A percentile compares a stretch with the other conserved stretches of the same genome.
These are phyloP conservation scores for Telenomus remus DNA, from an alignment of 1,140 invertebrate genomes.

Conservation along the genomic window DNA sequence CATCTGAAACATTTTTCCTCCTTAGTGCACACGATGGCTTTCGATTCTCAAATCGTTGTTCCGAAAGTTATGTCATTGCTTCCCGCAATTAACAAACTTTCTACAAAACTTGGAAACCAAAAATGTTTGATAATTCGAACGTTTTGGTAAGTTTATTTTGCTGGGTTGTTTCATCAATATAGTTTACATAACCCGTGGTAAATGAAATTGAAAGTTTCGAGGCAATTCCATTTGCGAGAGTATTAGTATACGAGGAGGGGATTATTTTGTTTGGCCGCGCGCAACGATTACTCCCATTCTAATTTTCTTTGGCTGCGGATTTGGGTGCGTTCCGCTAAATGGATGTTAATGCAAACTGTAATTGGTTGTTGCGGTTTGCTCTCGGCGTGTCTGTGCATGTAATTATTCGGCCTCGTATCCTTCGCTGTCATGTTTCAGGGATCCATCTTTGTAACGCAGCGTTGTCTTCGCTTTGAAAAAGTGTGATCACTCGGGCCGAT, in stretches of 20 bases:
- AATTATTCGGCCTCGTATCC: conserved; percentile 36
- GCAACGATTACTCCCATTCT: not conserved
- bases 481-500: no score
- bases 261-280: no score
- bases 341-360: conserved; percentile 37
- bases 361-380: conserved; percentile 44
- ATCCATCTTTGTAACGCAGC: conserved; percentile 16
- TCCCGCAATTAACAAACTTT: no score
- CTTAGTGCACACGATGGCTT: conserved; percentile 33
- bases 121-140: no score
- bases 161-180: no score
- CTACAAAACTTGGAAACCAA: no score
- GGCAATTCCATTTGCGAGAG: no score
- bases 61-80: not conserved
- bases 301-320: conserved; percentile 5
- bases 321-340: conserved; percentile 13
- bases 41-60: conserved; percentile 5
- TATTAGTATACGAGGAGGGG: no score
- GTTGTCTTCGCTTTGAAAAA: not conserved
- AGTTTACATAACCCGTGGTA: no score
- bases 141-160: no score
- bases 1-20: conserved; percentile 10
- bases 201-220: no score
- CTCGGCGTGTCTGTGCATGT: not conserved
- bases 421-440: conserved; percentile 31